Base-by-base conservation (phyloP, 2,888 invertebrate species). In the Bellardia pandia region DNA sequence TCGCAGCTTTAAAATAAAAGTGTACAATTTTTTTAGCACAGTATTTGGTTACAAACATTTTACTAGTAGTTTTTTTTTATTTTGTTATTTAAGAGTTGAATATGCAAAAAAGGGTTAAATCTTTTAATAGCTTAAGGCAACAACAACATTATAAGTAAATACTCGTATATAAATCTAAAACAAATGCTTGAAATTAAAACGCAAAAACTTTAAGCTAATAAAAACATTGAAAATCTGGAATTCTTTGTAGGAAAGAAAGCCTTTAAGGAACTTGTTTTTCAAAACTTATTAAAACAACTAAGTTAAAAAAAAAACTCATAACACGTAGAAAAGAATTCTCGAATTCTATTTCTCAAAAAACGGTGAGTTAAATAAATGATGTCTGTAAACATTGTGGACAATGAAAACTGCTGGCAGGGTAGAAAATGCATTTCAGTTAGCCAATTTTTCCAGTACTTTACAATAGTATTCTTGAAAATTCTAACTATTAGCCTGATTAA, bases 31-130 rank as follows among this genome's bases (percentile, higher is more conserved):
- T 30, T 51, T 11, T 66, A 30, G 30, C 9, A 45, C 9, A 13
- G 9, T 53, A 8, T n/a, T 9, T n/a, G 5, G 14, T 69, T 51
- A 56, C n/a, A 58, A 45, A 16, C 37, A n/a, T 74, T 42, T 64
- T 3, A 37, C 37, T 37, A 37, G 6, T 64, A 30, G 53, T 71
- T 66, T 33, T 53, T 62, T 62, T 71, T 23, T 23, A n/a, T n/a
- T 23, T 23, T 64, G 9, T 33, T 8, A 68, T 9, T n/a, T 42
- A 13, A 60, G 62, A 30, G 30, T 69, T 69, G 23, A 37, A 37
- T 82, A 82, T 82, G 69, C 53, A n/a, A 74, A 66, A 82, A 75
- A 83, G 83, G 82, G 86, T 78, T 84, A 78, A 60, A n/a, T 23
- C 8, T 4, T 33, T 76, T 8, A 7, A 13, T 30, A 60, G 75